Evolutionary conservation across 2,797 vertebrate species (phyloP).

Genomic region (Pantherophis alleghaniensis): DNA sequence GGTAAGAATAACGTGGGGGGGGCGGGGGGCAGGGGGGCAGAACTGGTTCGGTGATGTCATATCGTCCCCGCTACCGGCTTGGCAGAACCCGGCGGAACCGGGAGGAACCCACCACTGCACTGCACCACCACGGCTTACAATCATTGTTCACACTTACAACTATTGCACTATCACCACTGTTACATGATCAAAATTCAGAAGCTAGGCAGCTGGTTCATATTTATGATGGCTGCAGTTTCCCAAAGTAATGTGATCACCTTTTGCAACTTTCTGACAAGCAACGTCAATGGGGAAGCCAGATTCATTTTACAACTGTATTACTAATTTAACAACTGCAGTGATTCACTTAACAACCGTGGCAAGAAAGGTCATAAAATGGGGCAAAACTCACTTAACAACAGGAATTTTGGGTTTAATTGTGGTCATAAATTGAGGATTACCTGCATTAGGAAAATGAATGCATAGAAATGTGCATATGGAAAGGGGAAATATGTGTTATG

Average conservation of each 20-base stretch:
- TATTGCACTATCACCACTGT: not conserved
- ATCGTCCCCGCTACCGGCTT: too few species aligned
- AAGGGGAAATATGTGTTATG: not conserved
- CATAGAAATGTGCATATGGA: not conserved
- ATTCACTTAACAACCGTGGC: not conserved
- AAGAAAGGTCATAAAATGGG: not conserved
- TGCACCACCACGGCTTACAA: too few species aligned
- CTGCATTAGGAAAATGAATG: not conserved
- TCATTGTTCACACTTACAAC: not conserved
- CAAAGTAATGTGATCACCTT: not conserved
- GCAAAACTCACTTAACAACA: not conserved
- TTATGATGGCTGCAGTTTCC: not conserved
- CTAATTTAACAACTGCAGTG: not conserved
- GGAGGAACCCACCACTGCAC: too few species aligned
- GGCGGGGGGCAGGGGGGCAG: too few species aligned
- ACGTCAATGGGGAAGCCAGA: not conserved
- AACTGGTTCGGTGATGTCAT: too few species aligned
- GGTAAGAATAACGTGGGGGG: too few species aligned
- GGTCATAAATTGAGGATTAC: not conserved
- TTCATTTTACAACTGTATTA: not conserved
- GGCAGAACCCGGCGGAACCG: too few species aligned
- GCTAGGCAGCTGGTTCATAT: not conserved
- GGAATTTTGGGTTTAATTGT: not conserved
- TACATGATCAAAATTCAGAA: not conserved
- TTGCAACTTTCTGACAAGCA: not conserved